A percentile compares a stretch with the other conserved stretches of the same genome.
phyloP scores from a whole-genome alignment of 2,797 vertebrate genomes.

The Telmatherina bonti region DNA sequence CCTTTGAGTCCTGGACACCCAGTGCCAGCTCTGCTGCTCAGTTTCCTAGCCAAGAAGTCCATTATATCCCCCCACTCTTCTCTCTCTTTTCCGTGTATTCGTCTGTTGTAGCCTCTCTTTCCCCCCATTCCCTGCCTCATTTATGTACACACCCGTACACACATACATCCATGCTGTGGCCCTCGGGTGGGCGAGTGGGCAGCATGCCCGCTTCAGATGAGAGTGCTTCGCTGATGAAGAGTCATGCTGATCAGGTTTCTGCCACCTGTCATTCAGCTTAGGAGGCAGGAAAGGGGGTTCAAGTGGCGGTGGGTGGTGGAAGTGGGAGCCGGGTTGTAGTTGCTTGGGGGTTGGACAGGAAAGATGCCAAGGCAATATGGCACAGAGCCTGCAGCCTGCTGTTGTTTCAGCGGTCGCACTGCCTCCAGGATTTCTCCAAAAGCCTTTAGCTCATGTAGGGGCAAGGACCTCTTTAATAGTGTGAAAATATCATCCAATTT shows the following conservation, averaged over 20 bases:
- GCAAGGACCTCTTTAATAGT: background rate
- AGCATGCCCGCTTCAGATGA: conserved; percentile 67
- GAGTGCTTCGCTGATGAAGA: conserved; percentile 70
- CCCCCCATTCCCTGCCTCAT: conserved; percentile 47
- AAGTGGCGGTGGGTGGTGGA: conserved; percentile 48
- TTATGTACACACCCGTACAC: conserved; percentile 26
- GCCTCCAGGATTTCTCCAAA: conserved; percentile 41
- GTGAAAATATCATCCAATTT: background rate
- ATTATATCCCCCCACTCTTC: conserved; percentile 49
- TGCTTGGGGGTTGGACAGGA: conserved; percentile 31
- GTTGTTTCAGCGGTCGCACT: conserved; percentile 45
- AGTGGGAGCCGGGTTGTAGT: conserved; percentile 22
- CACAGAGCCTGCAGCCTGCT: conserved; percentile 56
- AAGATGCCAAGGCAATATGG: conserved; percentile 77
- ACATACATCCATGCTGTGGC: conserved; percentile 40
- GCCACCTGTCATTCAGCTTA: conserved; percentile 85
- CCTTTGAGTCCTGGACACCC: conserved; percentile 68
- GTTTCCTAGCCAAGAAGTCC: conserved; percentile 67
- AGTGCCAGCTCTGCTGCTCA: conserved; percentile 60
- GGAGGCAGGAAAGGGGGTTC: conserved; percentile 65
- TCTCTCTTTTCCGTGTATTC: conserved; percentile 16
- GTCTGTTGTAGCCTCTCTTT: conserved; percentile 51
- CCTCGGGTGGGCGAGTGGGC: conserved; percentile 71
- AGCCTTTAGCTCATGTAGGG: conserved; percentile 19
- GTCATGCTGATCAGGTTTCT: conserved; percentile 82